Conservation (phyloP, 1,140 invertebrate genomes). For the Drosophila serrata region DNA sequence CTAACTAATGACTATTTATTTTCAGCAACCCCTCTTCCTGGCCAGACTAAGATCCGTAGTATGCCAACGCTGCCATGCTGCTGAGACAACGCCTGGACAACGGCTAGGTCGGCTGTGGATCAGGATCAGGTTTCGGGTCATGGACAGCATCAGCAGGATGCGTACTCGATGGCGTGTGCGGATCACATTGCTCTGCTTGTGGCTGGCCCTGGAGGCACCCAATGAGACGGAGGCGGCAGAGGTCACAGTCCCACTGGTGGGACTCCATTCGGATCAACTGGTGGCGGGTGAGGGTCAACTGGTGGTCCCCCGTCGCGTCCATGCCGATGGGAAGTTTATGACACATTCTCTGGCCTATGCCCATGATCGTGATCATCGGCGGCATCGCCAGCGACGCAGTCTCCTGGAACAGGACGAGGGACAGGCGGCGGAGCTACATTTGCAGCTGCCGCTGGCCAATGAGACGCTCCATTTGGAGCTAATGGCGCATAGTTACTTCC, state of each 20-base stretch:
- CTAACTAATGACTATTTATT: background rate
- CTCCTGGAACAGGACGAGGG: background rate
- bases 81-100: slow-evolving; percentile 72
- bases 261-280: slow-evolving; percentile 86
- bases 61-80: slow-evolving; percentile 74
- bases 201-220: slow-evolving; percentile 29
- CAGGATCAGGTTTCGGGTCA: slow-evolving; percentile 8
- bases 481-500: slow-evolving; percentile 88
- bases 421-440: slow-evolving; percentile 86
- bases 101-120: slow-evolving; percentile 52
- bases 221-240: background rate
- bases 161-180: background rate
- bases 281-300: slow-evolving; percentile 87
- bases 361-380: slow-evolving; percentile 79
- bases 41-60: slow-evolving; percentile 26
- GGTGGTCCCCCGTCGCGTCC: slow-evolving; percentile 87
- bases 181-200: slow-evolving; percentile 52
- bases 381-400: slow-evolving; percentile 71
- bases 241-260: slow-evolving; percentile 52
- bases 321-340: slow-evolving; percentile 86
- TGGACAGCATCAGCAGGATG: slow-evolving; percentile 15
- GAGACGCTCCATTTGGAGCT: slow-evolving; percentile 29
- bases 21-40: background rate
- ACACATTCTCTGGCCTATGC: slow-evolving; percentile 87
- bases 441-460: slow-evolving; percentile 80